These are phyloP conservation scores for Chiroxiphia lanceolata DNA, from an alignment of 2,797 vertebrate genomes.

Conservation along the genomic window DNA sequence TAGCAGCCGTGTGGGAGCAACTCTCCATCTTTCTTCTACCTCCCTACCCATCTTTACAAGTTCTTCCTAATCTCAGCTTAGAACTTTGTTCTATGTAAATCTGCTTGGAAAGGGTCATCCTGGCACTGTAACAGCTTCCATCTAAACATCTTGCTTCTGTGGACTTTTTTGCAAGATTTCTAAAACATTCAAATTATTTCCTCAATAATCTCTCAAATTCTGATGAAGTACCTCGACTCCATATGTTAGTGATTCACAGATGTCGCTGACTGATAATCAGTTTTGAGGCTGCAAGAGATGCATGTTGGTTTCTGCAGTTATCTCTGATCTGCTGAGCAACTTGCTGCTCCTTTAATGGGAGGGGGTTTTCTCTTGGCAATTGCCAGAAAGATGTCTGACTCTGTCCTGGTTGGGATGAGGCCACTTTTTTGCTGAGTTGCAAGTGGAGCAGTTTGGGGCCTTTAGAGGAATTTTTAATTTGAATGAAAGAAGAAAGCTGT, in stretches of 20 bases:
- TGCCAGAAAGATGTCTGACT: not conserved
- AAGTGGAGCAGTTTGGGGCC: not conserved
- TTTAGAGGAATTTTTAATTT: not conserved
- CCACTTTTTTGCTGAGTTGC: not conserved
- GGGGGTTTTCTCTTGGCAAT: accelerated
- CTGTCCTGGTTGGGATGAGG: not conserved
- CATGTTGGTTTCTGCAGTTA: not conserved
- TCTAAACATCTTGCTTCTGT: not conserved
- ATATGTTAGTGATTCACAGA: not conserved
- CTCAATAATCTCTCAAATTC: not conserved
- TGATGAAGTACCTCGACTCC: not conserved
- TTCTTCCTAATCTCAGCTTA: not conserved
- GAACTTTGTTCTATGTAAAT: not conserved
- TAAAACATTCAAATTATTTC: not conserved
- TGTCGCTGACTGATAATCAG: not conserved
- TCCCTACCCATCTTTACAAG: not conserved
- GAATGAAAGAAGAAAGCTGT: not conserved
- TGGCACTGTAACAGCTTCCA: not conserved
- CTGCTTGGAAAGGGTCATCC: not conserved
- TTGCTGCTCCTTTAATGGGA: not conserved
- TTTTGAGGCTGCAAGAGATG: not conserved
- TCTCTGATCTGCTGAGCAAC: not conserved
- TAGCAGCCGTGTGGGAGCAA: not conserved
- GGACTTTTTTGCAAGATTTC: not conserved
- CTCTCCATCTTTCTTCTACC: not conserved